Evolutionary conservation across 2,113 vertebrate genomes (phyloP).

Genomic region (Ondatra zibethicus): DNA sequence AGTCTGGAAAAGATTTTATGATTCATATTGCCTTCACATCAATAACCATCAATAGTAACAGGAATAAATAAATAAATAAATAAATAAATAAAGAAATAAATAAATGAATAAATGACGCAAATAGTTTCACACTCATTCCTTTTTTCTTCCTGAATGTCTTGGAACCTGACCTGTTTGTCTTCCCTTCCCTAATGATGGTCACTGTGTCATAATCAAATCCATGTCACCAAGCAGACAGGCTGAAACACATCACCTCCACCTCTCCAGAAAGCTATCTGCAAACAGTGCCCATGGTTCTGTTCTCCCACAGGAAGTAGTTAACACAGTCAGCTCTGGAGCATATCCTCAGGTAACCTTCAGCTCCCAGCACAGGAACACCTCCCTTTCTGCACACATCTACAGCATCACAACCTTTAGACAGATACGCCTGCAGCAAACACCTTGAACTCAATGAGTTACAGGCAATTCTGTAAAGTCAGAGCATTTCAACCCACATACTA

Average conservation of each 20-base stretch:
- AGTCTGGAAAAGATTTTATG: neutral
- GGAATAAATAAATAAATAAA: neutral
- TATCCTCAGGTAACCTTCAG: neutral
- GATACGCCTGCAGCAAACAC: neutral
- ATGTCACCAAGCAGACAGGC: neutral
- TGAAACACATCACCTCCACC: neutral
- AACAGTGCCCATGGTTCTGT: neutral
- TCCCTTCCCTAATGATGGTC: neutral
- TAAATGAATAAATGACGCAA: neutral
- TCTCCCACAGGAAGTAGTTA: neutral
- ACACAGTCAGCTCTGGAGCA: neutral
- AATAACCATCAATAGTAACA: neutral
- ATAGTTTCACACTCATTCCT: neutral
- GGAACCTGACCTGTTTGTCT: neutral
- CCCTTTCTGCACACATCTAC: neutral
- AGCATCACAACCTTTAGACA: neutral
- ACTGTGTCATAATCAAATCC: neutral
- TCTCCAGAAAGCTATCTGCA: neutral
- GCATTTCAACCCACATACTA: conserved; percentile 22
- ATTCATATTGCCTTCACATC: neutral
- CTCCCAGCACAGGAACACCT: neutral
- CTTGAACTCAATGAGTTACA: conserved; percentile 17
- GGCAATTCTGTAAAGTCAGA: conserved; percentile 22
- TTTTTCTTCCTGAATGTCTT: neutral
- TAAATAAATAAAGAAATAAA: neutral